Base-by-base conservation (phyloP, 2,797 vertebrate genomes). In the Oceanodroma leucorhoa region DNA sequence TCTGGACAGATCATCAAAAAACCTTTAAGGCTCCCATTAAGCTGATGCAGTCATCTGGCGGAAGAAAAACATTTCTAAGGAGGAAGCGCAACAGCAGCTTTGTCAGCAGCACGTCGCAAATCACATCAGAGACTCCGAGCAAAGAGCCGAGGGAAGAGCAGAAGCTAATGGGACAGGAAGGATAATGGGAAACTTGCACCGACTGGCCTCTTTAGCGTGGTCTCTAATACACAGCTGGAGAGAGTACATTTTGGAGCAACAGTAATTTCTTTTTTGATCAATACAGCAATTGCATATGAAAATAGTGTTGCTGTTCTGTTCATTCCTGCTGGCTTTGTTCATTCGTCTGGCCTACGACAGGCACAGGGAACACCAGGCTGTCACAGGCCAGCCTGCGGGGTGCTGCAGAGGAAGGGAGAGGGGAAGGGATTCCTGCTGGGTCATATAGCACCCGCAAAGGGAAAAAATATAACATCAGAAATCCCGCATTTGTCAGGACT, bases 161-260 rank as follows among this genome's bases (percentile, higher is more conserved):
- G 83, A 62, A 0, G 1, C 72, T 85, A 40, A 77, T 71, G 79
- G 76, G 53, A 83, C 62, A 36, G 82, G 76, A 75, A 38, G 43
- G 79, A 92, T 78, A 81, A 90, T 40, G 72, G 76, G 69, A 78
- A 69, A 78, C 50, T 20, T 57, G 72, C 61, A 55, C 65, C 1
- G 9, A 30, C 38, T 29, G 61, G 57, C 66, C 53, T 83, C 79
- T 86, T 69, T 2, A 34, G 67, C 2, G 11, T 40, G 34, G 26
- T 40, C 86, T 58, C 65, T 75, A 17, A 38, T 51, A 50, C 82
- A 48, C 61, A 91, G 82, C 84, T 93, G 94, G 69, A 86, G 48
- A 61, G 17, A 71, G 36, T 3, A 14, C n/a, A 20, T 61, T 83
- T 78, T 2, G 2, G 41, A 91, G 81, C 61, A 30, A 13, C 2